Evolutionary conservation across 2,888 invertebrate genomes (phyloP), one percentile per base, ranked within the genome.

Genomic region (Saturnia japonica): DNA sequence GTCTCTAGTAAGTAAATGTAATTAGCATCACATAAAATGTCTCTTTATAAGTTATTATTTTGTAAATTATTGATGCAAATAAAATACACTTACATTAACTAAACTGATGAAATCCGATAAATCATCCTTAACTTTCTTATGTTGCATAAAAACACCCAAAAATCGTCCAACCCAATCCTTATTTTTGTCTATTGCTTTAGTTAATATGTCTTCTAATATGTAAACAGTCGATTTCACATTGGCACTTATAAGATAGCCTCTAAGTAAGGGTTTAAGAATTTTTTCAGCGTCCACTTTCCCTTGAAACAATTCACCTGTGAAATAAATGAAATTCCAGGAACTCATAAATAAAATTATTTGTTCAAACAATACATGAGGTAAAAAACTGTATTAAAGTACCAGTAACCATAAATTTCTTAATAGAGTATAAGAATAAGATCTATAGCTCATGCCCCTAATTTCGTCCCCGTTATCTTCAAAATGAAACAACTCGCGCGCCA

Each of bases 91-190:
- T 75, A 94, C 95, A 81, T 91, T 88, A 7, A 95, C 72, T 67
- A 95, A 79, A 51, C 86, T 87, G 3, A 88, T 71, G 43, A 95
- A 77, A 54, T 94, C 85, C 0, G 79, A 73, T 1, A 91, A 73
- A 78, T 95, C 94, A 12, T 86, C 84, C 11, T 87, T 88, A 0
- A 89, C 78, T 69, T 90, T 93, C 72, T 90, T 94, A 66, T 91
- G 85, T 4, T 87, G 85, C 73, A 95, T 87, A 73, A 95, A 89
- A 8, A 88, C 85, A 69, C 94, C 87, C 4, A 96, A 79, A 74
- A 96, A 94, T 69, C 94, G 85, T 0, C 96, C 96, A 0, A 94
- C 85, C 88, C 95, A 95, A 78, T 96, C 95, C 57, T 93, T 92
- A 40, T 89, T 89, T 1, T 82, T 88, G 60, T 94, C 92, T 0